Evolutionary conservation across 2,113 vertebrate species (phyloP), one percentile per base, ranked within the genome.

Genomic region (Silurus meridionalis): DNA sequence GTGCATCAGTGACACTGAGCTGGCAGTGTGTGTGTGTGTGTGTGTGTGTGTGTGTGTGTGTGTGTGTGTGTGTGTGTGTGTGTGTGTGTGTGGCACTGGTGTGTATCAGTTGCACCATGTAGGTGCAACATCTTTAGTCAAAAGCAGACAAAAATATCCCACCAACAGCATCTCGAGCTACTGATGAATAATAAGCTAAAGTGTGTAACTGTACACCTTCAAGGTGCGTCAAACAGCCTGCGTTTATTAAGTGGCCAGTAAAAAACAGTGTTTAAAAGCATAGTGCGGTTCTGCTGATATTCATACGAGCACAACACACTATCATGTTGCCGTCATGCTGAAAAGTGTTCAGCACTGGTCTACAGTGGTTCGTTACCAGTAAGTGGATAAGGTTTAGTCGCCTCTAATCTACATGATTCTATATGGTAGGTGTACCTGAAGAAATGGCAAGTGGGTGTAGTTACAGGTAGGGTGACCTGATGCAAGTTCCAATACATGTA

Each of bases 401-500:
- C 3, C 23, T 57, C 53, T 55, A n/a, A 55, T 37, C 77, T 9
- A 55, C 23, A 53, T 77, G 9, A 79, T 25, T 25, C 15, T 58
- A 5, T 60, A 60, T 37, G 15, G 77, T 46, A 37, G 77, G 77
- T 46, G 77, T 19, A 80, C 37, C 57, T 61, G 28, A 60, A 60
- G 48, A 61, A 61, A 48, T 80, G 57, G 57, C 57, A 28, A 37
- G 8, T 55, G 14, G 23, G 74, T 77, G 15, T 17, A 57, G 21
- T 52, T 37, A 57, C n/a, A 58, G 66, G n/a, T 25, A 55, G 15
- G 72, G 46, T 58, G 52, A 19, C 15, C 52, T 63, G 67, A n/a
- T 63, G 46, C 74, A 77, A 55, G 10, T 25, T 77, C 66, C 60
- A 85, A 55, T 87, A 89, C 58, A 87, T 87, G 83, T 10, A 50